Percentiles rank a stretch among this genome's conserved stretches.
Evolutionary conservation across 2,113 vertebrate genomes (phyloP).

Genomic region (Tachycineta bicolor): DNA sequence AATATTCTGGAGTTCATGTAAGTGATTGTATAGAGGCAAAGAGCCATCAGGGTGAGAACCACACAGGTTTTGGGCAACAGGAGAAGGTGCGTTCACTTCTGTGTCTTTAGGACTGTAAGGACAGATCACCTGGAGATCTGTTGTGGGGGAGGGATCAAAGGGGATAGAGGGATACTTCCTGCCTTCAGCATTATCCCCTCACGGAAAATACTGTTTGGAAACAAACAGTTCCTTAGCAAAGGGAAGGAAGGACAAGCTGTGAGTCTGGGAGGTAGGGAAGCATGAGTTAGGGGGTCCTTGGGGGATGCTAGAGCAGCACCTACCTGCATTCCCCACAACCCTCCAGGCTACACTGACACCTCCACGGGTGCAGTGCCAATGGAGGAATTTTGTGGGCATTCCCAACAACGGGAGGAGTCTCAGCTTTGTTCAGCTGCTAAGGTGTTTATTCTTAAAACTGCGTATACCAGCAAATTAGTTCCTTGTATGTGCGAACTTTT

Average conservation of each 20-base stretch:
- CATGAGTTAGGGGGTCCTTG: neutral
- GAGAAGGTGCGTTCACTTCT: neutral
- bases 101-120: neutral
- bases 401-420: neutral
- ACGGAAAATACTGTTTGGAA: neutral
- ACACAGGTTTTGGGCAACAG: neutral
- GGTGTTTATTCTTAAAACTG: neutral
- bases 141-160: fast-evolving
- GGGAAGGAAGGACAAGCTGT: neutral
- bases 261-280: neutral
- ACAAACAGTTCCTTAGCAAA: neutral
- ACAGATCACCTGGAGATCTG: neutral
- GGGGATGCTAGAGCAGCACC: neutral
- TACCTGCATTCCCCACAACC: neutral
- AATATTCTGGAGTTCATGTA: neutral
- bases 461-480: neutral
- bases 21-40: neutral
- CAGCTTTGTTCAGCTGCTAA: neutral
- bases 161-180: neutral
- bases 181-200: neutral
- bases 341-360: neutral
- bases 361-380: fast-evolving
- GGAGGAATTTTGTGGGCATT: neutral
- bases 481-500: neutral
- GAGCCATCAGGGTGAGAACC: neutral